phyloP scores from a whole-genome alignment of 2,113 vertebrate genomes.

The Apistogramma diplotaenia region DNA sequence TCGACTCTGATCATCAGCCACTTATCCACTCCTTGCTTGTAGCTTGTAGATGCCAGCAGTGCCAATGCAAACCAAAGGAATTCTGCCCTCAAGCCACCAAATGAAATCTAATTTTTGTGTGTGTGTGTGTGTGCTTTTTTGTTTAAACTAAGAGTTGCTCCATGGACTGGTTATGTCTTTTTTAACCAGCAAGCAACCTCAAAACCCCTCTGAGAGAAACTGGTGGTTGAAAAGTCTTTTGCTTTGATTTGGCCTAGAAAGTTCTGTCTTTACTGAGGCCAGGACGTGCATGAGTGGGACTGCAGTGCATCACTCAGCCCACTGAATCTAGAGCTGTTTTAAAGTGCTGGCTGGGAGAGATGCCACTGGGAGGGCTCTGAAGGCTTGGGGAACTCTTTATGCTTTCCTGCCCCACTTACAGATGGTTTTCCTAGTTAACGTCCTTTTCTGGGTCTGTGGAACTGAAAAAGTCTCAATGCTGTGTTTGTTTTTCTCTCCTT shows the following conservation, averaged over 20 bases:
- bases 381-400: slow-evolving; percentile 38
- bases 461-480: slow-evolving; percentile 41
- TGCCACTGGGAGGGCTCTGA: slow-evolving; percentile 24
- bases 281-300: slow-evolving; percentile 44
- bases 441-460: slow-evolving; percentile 41
- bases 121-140: neutral
- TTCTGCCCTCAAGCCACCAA: neutral
- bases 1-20: neutral
- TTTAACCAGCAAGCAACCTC: slow-evolving; percentile 42
- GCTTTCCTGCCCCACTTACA: slow-evolving; percentile 60
- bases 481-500: slow-evolving; percentile 18
- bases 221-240: slow-evolving; percentile 27
- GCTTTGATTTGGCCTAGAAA: slow-evolving; percentile 63
- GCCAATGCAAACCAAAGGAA: slow-evolving; percentile 15
- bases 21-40: neutral
- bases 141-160: neutral
- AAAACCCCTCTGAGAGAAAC: slow-evolving; percentile 49
- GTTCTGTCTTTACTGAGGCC: slow-evolving; percentile 30
- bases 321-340: slow-evolving; percentile 31
- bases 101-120: slow-evolving; percentile 7
- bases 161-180: slow-evolving; percentile 31
- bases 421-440: neutral
- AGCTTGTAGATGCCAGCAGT: slow-evolving; percentile 13
- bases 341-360: slow-evolving; percentile 45
- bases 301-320: slow-evolving; percentile 31